Evolutionary conservation across 1,140 invertebrate species (phyloP).

Genomic region (Pachyrhynchus sulphureomaculatus): DNA sequence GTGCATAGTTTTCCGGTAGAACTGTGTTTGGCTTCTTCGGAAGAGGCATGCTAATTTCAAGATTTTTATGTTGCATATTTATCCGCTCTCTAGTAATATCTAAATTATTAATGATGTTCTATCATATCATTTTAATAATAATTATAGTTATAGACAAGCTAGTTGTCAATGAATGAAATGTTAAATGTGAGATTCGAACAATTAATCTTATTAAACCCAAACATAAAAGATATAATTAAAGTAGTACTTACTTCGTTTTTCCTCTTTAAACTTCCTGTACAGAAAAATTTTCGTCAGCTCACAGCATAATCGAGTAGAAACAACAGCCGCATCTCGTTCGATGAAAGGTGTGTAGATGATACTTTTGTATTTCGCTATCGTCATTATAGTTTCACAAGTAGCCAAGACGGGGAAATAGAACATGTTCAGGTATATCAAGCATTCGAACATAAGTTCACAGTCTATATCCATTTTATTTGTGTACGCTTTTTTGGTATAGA

Average conservation of each 20-base stretch:
- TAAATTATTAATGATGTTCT: too few relatives aligned
- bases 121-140: too few relatives aligned
- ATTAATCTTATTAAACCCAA: too few relatives aligned
- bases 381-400: conserved; percentile 40
- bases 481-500: background rate
- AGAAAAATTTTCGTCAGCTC: conserved; percentile 39
- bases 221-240: too few relatives aligned
- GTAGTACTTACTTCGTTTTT: conserved; percentile 38
- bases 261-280: conserved; percentile 40
- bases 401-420: conserved; percentile 43
- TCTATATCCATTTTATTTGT: conserved; percentile 36
- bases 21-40: too few relatives aligned
- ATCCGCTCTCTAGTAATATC: too few relatives aligned
- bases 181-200: too few relatives aligned
- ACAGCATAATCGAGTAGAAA: conserved; percentile 27
- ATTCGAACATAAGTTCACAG: conserved; percentile 44
- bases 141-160: too few relatives aligned
- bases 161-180: too few relatives aligned
- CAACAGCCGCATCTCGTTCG: conserved; percentile 37
- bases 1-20: too few relatives aligned
- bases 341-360: conserved; percentile 37
- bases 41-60: too few relatives aligned
- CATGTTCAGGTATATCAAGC: conserved; percentile 41
- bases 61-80: too few relatives aligned
- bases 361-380: conserved; percentile 40